A percentile compares a stretch with the other conserved stretches of the same genome.
Evolutionary conservation across 2,888 invertebrate species (phyloP).

Genomic region (Aphidoletes aphidimyza): DNA sequence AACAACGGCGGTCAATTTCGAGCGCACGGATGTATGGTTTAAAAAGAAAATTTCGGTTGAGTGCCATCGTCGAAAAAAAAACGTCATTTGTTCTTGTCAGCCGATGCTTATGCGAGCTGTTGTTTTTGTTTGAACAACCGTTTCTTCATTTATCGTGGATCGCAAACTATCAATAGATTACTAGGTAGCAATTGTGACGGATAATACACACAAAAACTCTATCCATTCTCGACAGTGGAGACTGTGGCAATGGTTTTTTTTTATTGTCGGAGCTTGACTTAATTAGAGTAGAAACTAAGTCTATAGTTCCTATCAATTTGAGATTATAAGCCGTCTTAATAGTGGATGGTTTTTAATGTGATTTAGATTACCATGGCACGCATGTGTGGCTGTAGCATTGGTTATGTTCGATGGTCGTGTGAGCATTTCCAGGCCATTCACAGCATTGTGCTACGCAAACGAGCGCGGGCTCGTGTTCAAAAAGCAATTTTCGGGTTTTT

Average conservation of each 20-base stretch:
- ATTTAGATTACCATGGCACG: conserved; percentile 44
- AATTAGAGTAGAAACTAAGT: conserved; percentile 32
- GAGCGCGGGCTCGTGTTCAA: no score
- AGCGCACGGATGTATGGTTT: neutral
- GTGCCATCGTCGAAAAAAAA: neutral
- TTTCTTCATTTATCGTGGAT: neutral
- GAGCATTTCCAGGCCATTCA: neutral
- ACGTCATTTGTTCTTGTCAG: neutral
- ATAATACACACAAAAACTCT: neutral
- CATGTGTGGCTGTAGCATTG: neutral
- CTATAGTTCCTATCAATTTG: conserved; percentile 51
- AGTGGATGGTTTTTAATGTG: conserved; percentile 44
- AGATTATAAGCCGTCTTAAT: conserved; percentile 39
- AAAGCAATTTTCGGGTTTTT: no score
- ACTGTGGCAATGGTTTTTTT: neutral
- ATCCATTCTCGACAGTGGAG: neutral
- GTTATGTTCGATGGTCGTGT: neutral
- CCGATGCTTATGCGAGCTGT: neutral
- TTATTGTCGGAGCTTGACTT: neutral
- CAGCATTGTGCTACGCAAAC: no score
- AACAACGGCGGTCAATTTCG: neutral
- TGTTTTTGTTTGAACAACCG: neutral
- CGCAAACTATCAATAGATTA: conserved; percentile 29
- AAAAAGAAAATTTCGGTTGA: neutral
- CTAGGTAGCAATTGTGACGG: neutral